Percentiles rank a stretch among this genome's conserved stretches.
Evolutionary conservation across 2,113 vertebrate species (phyloP).

Genomic region (human): GRCh38 chr4:22463501-22464000

Average conservation of each 20-base stretch:
- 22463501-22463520: not conserved
- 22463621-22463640: not conserved
- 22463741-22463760: not conserved
- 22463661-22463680: not conserved
- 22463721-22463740: not conserved
- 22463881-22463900: rapidly evolving
- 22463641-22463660: rapidly evolving
- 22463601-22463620: not conserved
- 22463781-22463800: not conserved
- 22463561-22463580: rapidly evolving
- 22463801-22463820: not conserved
- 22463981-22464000: not conserved
- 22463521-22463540: not conserved
- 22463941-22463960: not conserved
- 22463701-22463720: not conserved
- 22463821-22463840: not conserved
- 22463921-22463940: not conserved
- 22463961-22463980: rapidly evolving
- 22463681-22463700: not conserved
- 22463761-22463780: not conserved
- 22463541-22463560: rapidly evolving
- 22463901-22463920: not conserved
- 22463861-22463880: not conserved
- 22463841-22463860: not conserved
- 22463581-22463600: not conserved